Evolutionary conservation across 2,797 vertebrate genomes (phyloP), one percentile per base, ranked within the genome.

Genomic region (Acrossocheilus fasciatus): DNA sequence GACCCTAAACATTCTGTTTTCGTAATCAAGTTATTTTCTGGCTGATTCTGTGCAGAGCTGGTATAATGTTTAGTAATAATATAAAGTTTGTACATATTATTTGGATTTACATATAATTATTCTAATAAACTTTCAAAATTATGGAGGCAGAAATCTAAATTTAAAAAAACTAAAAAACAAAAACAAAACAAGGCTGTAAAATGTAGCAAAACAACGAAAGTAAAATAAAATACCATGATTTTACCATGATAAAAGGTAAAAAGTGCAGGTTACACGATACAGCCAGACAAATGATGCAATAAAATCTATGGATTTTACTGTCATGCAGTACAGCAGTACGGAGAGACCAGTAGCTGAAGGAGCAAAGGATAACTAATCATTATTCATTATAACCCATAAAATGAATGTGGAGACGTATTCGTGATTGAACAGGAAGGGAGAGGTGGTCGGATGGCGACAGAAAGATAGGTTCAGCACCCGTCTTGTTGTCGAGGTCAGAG

Each of bases 401-500:
- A 70, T 74, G 14, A 80, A 87, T 47, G 18, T n/a, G 82, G 45
- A 76, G 80, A 81, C 80, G 47, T 18, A 68, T 54, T 45, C 52
- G 62, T 75, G 77, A 75, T 50, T 72, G 85, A 86, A 78, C 50
- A 85, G 86, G 90, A 89, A 86, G 84, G 79, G 83, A 88, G 87
- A 90, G 87, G 73, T 84, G 86, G 57, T 90, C 89, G 91, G 93
- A 94, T 93, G 90, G 91, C 76, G 91, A 93, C 90, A 93, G 92
- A 89, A 54, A 89, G 89, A 89, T 91, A 91, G 87, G 84, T 72
- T 91, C 90, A 91, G 79, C 73, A 89, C 87, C 89, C 85, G 91
- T 88, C 92, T 92, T 90, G 84, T 88, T 92, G 93, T 93, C 92
- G 92, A 95, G 94, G 95, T 96, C 94, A 94, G 88, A 93, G 92